A percentile compares a stretch with the other conserved stretches of the same genome.
phyloP scores from a whole-genome alignment of 2,797 vertebrate genomes.

The Channa striata region DNA sequence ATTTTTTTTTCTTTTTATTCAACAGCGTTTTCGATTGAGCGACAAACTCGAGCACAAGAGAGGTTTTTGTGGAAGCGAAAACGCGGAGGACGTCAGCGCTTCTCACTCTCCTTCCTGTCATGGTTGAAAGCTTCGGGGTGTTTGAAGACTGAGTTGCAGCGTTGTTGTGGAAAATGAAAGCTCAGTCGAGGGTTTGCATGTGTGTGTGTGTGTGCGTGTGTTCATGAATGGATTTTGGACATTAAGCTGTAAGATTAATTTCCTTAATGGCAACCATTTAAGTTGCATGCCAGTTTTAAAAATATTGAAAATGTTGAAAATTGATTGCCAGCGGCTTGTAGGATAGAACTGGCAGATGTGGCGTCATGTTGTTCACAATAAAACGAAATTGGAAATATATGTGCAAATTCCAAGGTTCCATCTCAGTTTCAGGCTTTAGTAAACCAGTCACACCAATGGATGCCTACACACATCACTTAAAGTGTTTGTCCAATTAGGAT shows the following conservation, averaged over 20 bases:
- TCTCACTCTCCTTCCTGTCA: conserved; percentile 54
- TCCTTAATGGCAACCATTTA: conserved; percentile 41
- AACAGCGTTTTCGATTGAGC: conserved; percentile 21
- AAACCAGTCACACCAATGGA: conserved; percentile 9
- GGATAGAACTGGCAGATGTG: too few relatives aligned
- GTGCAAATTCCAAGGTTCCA: conserved; percentile 10
- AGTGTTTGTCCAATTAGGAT: conserved; percentile 53
- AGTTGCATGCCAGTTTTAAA: conserved; percentile 41
- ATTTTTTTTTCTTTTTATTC: conserved; percentile 18
- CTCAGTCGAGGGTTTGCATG: conserved; percentile 37
- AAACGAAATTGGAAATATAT: conserved; percentile 5
- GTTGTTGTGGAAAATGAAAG: conserved; percentile 66
- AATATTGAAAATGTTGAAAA: conserved; percentile 31
- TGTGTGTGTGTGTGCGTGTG: neutral
- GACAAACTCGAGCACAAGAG: conserved; percentile 32
- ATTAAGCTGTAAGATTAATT: conserved; percentile 49
- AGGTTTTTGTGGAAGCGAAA: conserved; percentile 38
- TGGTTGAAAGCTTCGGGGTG: conserved; percentile 56
- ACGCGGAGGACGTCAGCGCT: conserved; percentile 34
- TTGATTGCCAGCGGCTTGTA: conserved; percentile 16
- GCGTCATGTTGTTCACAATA: neutral
- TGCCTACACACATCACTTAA: conserved; percentile 4
- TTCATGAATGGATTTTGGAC: conserved; percentile 30
- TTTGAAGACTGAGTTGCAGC: conserved; percentile 56
- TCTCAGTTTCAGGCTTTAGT: conserved; percentile 12